Conservation (phyloP, 2,113 vertebrate genomes). For the Hydropotes inermis region DNA sequence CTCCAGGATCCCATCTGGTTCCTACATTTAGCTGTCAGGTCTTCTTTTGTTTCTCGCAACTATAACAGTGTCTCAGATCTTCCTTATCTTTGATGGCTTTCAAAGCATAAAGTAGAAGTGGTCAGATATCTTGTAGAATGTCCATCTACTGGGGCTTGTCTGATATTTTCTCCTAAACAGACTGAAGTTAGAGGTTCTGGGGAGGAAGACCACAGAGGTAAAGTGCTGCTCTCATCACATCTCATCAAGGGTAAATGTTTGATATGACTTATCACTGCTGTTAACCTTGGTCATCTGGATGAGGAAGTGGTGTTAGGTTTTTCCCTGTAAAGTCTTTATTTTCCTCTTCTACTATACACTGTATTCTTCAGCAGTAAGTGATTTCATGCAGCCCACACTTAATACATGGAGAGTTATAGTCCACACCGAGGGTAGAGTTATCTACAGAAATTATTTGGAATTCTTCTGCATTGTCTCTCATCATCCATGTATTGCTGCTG, state of each 20-base stretch:
- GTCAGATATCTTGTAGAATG: neutral
- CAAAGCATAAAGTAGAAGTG: neutral
- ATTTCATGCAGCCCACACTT: neutral
- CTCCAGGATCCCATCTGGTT: neutral
- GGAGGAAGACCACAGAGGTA: neutral
- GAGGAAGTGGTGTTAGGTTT: neutral
- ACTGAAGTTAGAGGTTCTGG: neutral
- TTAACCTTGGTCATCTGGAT: neutral
- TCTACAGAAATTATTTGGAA: neutral
- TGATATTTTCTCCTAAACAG: neutral
- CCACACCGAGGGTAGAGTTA: neutral
- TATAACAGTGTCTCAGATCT: neutral
- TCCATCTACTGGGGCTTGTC: neutral
- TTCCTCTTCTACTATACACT: neutral
- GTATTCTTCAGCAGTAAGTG: neutral
- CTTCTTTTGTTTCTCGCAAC: neutral
- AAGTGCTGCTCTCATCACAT: neutral
- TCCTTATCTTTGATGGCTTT: neutral
- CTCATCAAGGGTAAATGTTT: neutral
- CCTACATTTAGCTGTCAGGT: neutral
- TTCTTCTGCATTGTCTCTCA: neutral
- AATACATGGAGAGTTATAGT: no score
- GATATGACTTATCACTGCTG: neutral
- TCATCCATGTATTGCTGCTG: neutral
- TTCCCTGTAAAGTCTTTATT: neutral